A percentile compares a stretch with the other conserved stretches of the same genome.
Conservation (phyloP, 2,113 vertebrate species). For the Pogonocichla stellata region DNA sequence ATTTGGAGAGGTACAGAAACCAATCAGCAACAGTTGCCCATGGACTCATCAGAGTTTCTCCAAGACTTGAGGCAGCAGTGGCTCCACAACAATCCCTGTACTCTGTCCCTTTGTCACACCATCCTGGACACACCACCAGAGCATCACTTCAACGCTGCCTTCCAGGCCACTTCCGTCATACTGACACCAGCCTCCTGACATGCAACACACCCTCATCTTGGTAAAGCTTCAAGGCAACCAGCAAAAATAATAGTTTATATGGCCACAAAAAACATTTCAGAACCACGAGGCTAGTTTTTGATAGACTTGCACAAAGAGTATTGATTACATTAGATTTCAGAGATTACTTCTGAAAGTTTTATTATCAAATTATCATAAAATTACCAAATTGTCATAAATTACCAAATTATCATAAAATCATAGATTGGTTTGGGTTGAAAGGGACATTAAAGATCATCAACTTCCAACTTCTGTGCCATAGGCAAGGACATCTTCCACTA, state of each 20-base stretch:
- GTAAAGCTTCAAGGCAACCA: background rate
- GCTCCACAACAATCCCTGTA: background rate
- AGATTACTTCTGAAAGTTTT: background rate
- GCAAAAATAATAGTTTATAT: background rate
- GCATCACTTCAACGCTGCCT: background rate
- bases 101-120: accelerated
- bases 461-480: background rate
- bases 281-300: accelerated
- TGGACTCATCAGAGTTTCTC: background rate
- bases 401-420: background rate
- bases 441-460: accelerated
- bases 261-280: background rate
- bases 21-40: background rate
- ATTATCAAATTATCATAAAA: background rate
- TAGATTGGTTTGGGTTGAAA: background rate
- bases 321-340: background rate
- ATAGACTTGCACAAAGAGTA: background rate
- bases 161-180: background rate
- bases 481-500: background rate
- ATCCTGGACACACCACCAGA: background rate
- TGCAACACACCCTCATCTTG: background rate
- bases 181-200: background rate
- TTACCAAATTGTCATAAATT: background rate
- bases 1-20: background rate
- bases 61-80: background rate